phyloP scores from a whole-genome alignment of 2,113 vertebrate species.

The Pristiophorus japonicus region DNA sequence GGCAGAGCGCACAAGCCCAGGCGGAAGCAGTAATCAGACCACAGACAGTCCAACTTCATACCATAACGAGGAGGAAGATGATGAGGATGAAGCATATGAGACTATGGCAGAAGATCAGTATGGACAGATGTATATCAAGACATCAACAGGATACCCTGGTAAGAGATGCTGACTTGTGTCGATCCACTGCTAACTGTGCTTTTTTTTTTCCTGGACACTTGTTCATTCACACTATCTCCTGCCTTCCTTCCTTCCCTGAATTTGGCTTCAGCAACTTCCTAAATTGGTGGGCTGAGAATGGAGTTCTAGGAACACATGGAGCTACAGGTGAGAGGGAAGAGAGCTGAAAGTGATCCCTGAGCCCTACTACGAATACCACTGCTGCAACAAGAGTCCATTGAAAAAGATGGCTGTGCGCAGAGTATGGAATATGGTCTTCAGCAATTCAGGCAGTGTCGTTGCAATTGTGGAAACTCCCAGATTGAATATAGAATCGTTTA shows the following conservation, averaged over 20 bases:
- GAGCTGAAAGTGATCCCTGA: background rate
- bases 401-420: background rate
- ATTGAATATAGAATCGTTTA: background rate
- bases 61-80: conserved; percentile 94
- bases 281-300: background rate
- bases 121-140: conserved; percentile 80
- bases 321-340: background rate
- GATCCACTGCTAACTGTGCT: background rate
- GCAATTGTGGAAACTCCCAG: background rate
- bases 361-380: background rate
- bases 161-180: conserved; percentile 40
- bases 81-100: conserved; percentile 88
- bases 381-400: background rate
- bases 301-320: background rate
- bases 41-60: conserved; percentile 97
- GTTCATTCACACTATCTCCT: background rate
- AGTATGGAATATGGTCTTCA: background rate
- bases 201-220: background rate
- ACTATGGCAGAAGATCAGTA: conserved; percentile 84
- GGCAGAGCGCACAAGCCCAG: conserved; percentile 75
- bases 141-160: conserved; percentile 77
- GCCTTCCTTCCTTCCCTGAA: background rate
- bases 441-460: background rate
- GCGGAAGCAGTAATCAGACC: conserved; percentile 86
- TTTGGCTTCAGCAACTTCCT: background rate